Evolutionary conservation across 2,888 invertebrate species (phyloP).

Genomic region (Andrena camellia): DNA sequence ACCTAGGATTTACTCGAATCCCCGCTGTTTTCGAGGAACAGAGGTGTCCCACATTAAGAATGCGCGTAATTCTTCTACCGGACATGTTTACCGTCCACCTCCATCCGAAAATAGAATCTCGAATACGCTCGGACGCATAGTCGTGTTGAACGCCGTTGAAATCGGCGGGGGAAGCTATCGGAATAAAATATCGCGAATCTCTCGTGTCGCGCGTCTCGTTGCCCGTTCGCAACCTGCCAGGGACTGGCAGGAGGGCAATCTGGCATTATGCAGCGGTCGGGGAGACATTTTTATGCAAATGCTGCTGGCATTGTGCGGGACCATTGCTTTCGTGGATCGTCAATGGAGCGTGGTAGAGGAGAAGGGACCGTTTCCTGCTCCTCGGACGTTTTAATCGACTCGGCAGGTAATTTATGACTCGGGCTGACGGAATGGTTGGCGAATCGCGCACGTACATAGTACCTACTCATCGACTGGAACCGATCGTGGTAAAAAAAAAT

Average conservation of each 20-base stretch:
- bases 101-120: constrained; percentile 2
- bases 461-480: background rate
- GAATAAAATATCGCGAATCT: background rate
- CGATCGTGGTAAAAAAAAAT: constrained; percentile 16
- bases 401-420: constrained; percentile 38
- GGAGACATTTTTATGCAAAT: constrained; percentile 65
- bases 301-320: constrained; percentile 38
- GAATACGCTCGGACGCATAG: background rate
- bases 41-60: background rate
- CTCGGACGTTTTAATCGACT: constrained; percentile 57
- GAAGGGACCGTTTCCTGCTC: constrained; percentile 11
- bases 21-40: background rate
- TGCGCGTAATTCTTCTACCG: background rate
- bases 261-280: constrained; percentile 22
- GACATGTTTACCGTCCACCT: background rate
- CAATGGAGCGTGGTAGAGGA: constrained; percentile 16
- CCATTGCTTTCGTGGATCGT: constrained; percentile 40
- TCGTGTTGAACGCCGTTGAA: background rate
- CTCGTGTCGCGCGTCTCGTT: background rate
- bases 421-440: constrained; percentile 2
- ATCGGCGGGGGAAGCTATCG: background rate
- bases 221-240: constrained; percentile 13
- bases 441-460: constrained; percentile 25
- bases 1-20: background rate
- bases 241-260: constrained; percentile 7